phyloP scores from a whole-genome alignment of 2,113 vertebrate species.

The Spilogale gracilis region DNA sequence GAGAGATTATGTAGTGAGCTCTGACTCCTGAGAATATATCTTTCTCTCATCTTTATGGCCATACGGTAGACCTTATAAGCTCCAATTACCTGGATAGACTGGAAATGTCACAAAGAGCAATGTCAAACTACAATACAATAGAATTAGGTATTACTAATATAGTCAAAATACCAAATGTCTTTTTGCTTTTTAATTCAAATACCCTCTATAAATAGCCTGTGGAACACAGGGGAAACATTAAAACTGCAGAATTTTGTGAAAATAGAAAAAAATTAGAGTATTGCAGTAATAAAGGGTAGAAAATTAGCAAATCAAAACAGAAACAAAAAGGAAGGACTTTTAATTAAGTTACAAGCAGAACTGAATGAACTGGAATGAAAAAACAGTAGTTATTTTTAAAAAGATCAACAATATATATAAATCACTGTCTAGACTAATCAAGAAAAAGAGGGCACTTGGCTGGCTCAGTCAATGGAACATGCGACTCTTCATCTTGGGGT shows the following conservation, averaged over 20 bases:
- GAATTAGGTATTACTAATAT: background rate
- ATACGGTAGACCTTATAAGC: background rate
- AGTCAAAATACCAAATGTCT: background rate
- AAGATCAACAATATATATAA: background rate
- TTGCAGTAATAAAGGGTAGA: background rate
- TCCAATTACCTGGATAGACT: background rate
- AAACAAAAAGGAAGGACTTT: background rate
- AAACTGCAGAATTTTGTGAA: slow-evolving; percentile 10
- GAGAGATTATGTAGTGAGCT: background rate
- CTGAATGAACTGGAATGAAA: slow-evolving; percentile 16
- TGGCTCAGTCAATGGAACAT: background rate
- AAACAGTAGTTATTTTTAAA: background rate
- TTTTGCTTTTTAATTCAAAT: background rate
- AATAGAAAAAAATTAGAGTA: background rate
- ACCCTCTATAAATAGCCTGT: background rate
- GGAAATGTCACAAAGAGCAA: slow-evolving; percentile 1
- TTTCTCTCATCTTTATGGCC: background rate
- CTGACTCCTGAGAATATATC: background rate
- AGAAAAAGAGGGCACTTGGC: background rate
- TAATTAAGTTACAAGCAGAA: background rate
- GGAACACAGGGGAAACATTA: background rate
- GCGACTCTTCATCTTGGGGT: background rate
- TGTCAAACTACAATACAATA: background rate
- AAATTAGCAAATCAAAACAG: background rate
- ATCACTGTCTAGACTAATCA: background rate